These are phyloP conservation scores for Tupaia tana DNA, from an alignment of 2,113 vertebrate species.

Conservation along the genomic window DNA sequence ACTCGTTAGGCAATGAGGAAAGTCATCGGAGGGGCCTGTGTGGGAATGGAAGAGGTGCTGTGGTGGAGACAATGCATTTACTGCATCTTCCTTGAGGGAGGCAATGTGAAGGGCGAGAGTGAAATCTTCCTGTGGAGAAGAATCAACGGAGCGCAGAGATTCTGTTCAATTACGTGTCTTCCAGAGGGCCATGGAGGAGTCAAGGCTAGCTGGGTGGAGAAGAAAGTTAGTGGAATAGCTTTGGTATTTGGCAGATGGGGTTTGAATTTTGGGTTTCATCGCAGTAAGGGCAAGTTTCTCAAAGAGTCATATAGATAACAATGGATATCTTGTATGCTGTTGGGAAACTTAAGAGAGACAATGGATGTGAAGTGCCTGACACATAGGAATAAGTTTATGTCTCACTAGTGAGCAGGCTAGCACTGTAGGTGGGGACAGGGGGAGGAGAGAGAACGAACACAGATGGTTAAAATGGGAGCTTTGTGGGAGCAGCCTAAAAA, in stretches of 20 bases:
- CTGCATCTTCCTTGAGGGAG: background rate
- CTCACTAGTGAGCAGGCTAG: background rate
- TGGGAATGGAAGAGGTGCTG: background rate
- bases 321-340: background rate
- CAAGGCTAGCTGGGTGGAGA: background rate
- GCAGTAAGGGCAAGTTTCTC: background rate
- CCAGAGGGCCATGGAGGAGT: background rate
- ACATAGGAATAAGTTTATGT: background rate
- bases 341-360: background rate
- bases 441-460: background rate
- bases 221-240: background rate
- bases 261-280: background rate
- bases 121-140: background rate
- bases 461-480: background rate
- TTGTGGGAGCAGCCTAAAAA: background rate
- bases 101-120: background rate
- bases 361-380: background rate
- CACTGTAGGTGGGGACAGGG: background rate
- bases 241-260: background rate
- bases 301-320: background rate
- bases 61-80: background rate
- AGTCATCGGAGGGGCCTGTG: background rate
- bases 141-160: background rate
- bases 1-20: slow-evolving; percentile 30
- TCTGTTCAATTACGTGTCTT: background rate